Evolutionary conservation across 1,140 invertebrate species (phyloP).

Genomic region (Drosophila kohkoa): DNA sequence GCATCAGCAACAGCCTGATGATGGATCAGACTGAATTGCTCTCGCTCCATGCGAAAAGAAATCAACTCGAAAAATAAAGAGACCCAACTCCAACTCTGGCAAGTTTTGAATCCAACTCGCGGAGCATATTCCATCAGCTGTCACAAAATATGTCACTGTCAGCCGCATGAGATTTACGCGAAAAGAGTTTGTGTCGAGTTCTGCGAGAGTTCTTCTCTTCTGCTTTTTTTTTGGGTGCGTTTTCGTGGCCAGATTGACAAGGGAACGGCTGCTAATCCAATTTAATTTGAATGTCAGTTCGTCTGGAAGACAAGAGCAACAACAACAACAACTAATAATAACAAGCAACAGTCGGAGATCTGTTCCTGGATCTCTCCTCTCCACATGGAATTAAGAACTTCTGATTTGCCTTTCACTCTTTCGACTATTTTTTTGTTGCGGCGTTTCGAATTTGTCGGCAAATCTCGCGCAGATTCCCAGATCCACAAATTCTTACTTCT

Average conservation of each 20-base stretch:
- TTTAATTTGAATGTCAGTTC: constrained; percentile 84
- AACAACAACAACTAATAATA: constrained; percentile 44
- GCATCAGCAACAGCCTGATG: constrained; percentile 33
- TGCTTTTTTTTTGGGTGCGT: constrained; percentile 13
- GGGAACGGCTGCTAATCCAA: constrained; percentile 83
- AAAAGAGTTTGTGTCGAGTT: constrained; percentile 41
- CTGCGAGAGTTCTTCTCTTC: constrained; percentile 13
- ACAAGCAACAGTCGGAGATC: constrained; percentile 17
- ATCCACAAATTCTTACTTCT: background rate
- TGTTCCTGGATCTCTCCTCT: constrained; percentile 32
- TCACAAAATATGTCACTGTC: constrained; percentile 84
- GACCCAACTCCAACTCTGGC: background rate
- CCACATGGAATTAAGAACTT: constrained; percentile 73
- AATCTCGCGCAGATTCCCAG: constrained; percentile 36
- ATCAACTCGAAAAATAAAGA: background rate
- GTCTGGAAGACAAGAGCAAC: constrained; percentile 76
- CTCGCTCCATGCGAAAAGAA: constrained; percentile 19
- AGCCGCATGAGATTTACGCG: constrained; percentile 76
- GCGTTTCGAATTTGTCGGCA: constrained; percentile 67
- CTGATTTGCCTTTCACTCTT: constrained; percentile 79
- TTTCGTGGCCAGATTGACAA: constrained; percentile 75
- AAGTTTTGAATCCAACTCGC: constrained; percentile 58
- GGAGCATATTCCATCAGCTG: constrained; percentile 82
- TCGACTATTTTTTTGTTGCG: constrained; percentile 67
- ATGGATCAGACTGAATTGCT: constrained; percentile 68